A percentile compares a stretch with the other conserved stretches of the same genome.
phyloP scores from a whole-genome alignment of 2,888 invertebrate species.

The Eristalinus sepulchralis region DNA sequence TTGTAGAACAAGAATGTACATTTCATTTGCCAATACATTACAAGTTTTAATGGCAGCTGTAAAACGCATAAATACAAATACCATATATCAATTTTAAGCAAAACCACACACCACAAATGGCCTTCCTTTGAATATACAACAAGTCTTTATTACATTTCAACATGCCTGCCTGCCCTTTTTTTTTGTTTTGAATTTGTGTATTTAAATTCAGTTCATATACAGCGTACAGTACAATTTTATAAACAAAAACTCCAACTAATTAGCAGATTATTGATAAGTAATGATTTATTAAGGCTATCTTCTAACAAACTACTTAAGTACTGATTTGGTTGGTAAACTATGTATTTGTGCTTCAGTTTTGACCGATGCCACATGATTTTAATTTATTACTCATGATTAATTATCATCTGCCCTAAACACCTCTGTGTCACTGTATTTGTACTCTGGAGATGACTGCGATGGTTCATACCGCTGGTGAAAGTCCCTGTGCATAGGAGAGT shows the following conservation, averaged over 20 bases:
- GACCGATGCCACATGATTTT: slow-evolving; percentile 24
- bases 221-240: no score
- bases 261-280: neutral
- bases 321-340: neutral
- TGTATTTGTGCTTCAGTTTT: slow-evolving; percentile 15
- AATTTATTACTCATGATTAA: slow-evolving; percentile 26
- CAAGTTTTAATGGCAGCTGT: no score
- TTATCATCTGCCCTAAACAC: slow-evolving; percentile 31
- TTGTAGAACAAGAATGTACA: no score
- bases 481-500: neutral
- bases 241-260: neutral
- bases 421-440: slow-evolving; percentile 54
- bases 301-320: slow-evolving; percentile 1
- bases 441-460: slow-evolving; percentile 48
- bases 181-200: no score
- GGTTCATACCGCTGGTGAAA: slow-evolving; percentile 21
- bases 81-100: no score
- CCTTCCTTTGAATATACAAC: no score
- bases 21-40: no score
- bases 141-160: no score
- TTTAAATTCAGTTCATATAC: no score
- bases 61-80: no score
- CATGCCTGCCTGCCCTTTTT: no score
- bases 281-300: neutral
- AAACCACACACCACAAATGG: no score